These are phyloP conservation scores for Drusus annulatus DNA, from an alignment of 1,140 invertebrate species.

Conservation along the genomic window DNA sequence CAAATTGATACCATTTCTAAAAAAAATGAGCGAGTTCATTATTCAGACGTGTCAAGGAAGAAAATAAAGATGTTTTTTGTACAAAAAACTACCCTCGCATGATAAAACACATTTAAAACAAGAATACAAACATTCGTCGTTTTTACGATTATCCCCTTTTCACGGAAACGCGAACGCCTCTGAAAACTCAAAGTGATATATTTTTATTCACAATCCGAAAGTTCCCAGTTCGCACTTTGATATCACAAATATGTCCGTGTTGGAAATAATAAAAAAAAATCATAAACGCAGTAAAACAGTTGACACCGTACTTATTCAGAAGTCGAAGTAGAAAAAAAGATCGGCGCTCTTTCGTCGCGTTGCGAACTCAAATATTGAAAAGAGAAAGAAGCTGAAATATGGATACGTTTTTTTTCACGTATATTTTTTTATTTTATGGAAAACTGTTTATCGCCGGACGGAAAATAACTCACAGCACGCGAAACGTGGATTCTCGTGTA, in stretches of 20 bases:
- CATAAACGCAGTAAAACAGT: conserved; percentile 18
- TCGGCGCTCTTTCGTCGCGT: conserved; percentile 16
- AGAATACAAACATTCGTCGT: not conserved
- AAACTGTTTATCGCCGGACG: not conserved
- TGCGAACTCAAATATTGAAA: not conserved
- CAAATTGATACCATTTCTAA: no score
- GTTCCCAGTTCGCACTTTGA: conserved; percentile 15
- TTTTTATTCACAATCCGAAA: conserved; percentile 16
- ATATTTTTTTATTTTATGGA: not conserved
- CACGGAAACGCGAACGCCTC: not conserved
- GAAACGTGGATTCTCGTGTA: conserved; percentile 11
- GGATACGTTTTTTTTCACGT: not conserved
- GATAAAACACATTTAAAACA: conserved; percentile 17
- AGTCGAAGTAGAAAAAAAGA: not conserved
- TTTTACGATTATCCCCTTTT: conserved; percentile 1
- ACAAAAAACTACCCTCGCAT: conserved; percentile 17
- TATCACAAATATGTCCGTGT: conserved; percentile 19
- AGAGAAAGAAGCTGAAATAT: conserved; percentile 13
- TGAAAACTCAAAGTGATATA: conserved; percentile 16
- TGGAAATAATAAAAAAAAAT: conserved; percentile 23
- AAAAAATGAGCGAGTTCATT: not conserved
- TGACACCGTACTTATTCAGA: conserved; percentile 7
- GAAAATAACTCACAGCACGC: conserved; percentile 7
- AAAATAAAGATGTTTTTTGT: conserved; percentile 27
- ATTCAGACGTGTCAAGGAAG: not conserved